These are phyloP conservation scores for Rhinogobius similis DNA, from an alignment of 2,113 vertebrate species.

Conservation along the genomic window DNA sequence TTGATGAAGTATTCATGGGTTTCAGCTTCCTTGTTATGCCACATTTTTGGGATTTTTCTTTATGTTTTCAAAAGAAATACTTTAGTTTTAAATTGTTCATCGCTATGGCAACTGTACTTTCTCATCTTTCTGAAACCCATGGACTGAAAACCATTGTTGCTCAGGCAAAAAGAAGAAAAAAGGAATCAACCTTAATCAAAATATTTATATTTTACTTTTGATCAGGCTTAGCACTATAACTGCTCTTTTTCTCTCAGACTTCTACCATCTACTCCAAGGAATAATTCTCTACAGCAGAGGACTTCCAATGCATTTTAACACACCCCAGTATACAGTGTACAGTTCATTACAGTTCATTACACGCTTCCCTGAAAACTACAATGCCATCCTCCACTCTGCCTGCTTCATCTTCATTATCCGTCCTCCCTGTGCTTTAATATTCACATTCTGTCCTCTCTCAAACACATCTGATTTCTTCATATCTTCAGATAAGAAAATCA, in stretches of 20 bases:
- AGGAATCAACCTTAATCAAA: background rate
- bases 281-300: background rate
- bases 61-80: too few relatives aligned
- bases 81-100: too few relatives aligned
- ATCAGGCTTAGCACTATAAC: too few relatives aligned
- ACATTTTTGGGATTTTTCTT: too few relatives aligned
- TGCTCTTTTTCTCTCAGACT: background rate
- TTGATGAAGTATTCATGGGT: too few relatives aligned
- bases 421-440: conserved; percentile 24
- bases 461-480: conserved; percentile 35
- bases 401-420: conserved; percentile 79
- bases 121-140: background rate
- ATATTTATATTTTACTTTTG: too few relatives aligned
- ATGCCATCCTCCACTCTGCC: conserved; percentile 58
- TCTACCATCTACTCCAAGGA: background rate
- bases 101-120: too few relatives aligned
- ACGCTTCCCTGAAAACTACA: conserved; percentile 71
- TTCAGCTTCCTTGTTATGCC: too few relatives aligned
- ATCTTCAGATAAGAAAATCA: conserved; percentile 60
- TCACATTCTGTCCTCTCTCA: conserved; percentile 31
- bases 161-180: background rate
- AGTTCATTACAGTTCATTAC: conserved; percentile 72
- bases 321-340: background rate
- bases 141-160: background rate
- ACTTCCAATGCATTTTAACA: background rate